Base-by-base conservation (phyloP, 1,140 invertebrate species). In the Cardiocondyla obscurior region DNA sequence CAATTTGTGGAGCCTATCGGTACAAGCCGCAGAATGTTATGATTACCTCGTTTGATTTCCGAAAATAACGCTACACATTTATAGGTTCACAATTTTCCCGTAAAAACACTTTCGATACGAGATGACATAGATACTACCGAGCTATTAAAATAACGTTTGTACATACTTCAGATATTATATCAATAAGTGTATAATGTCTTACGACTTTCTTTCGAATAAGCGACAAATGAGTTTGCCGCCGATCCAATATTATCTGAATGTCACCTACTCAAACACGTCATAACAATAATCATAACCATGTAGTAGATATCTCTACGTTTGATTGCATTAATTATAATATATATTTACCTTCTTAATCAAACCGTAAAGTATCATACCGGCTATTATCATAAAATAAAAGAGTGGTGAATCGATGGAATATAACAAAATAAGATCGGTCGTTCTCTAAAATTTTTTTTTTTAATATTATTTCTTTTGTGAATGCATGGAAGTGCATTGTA, bases 141-240 rank as follows among this genome's bases (percentile, higher is more conserved):
- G 42, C 53, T 88, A 88, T 77, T 44, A 67, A 82, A 88, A 88
- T 88, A 88, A 88, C 69, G 62, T 88, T 88, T 88, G 87, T 88
- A 88, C 64, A 88, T 87, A 89, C 55, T 89, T 88, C 85, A 70
- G 49, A 46, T 82, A 86, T 46, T 81, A 89, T 88, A 88, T 79
- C 74, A 81, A 88, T 83, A 86, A 79, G 83, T 79, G 83, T 73
- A 85, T 65, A 84, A 62, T 70, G 67, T 84, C 82, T 65, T 62
- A 86, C 16, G 69, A 83, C 70, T 85, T 76, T 82, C 58, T 88
- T 88, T 87, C 60, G 33, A 74, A 76, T 82, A 44, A 82, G 72
- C 76, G 79, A 70, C 70, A 25, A 82, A 77, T 77, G 55, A 53
- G 64, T 83, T 84, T 74, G 74, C 62, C 73, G 84, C 82, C 69